These are phyloP conservation scores for Sphaerophoria taeniata DNA, from an alignment of 2,888 invertebrate species.

Conservation along the genomic window DNA sequence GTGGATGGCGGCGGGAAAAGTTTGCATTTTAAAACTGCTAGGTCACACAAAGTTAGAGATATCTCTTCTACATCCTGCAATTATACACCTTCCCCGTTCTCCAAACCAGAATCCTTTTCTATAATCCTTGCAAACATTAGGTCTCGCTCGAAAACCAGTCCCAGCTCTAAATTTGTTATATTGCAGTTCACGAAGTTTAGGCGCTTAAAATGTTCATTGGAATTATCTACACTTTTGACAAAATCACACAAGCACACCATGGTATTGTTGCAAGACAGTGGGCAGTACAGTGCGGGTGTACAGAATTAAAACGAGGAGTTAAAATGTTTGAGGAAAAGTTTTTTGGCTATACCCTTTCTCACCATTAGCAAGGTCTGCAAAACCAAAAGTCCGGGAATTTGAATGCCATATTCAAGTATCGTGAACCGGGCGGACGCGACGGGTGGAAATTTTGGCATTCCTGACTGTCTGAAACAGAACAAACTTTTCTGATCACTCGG, in stretches of 20 bases:
- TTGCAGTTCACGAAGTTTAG: conserved; percentile 59
- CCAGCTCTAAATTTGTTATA: conserved; percentile 64
- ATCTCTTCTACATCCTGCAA: conserved; percentile 63
- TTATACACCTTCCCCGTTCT: conserved; percentile 63
- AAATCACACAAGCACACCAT: conserved; percentile 24
- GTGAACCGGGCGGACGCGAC: neutral
- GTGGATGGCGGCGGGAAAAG: neutral
- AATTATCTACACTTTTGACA: conserved; percentile 65
- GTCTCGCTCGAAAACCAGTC: conserved; percentile 24
- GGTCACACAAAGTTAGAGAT: conserved; percentile 50
- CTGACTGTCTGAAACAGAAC: conserved; percentile 28
- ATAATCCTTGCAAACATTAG: neutral
- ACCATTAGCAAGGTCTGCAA: conserved; percentile 63
- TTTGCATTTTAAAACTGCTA: conserved; percentile 1
- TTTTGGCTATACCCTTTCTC: conserved; percentile 46
- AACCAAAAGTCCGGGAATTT: conserved; percentile 35
- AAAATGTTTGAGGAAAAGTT: conserved; percentile 53
- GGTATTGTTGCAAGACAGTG: neutral
- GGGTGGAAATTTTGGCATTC: too few species aligned
- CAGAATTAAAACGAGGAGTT: conserved; percentile 30
- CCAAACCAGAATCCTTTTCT: neutral
- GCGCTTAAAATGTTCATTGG: conserved; percentile 67
- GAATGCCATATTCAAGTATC: conserved; percentile 13
- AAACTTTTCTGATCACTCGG: conserved; percentile 38
- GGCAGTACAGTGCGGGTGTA: neutral